Conservation (phyloP, 2,888 invertebrate genomes). For the Cloeon dipterum region DNA sequence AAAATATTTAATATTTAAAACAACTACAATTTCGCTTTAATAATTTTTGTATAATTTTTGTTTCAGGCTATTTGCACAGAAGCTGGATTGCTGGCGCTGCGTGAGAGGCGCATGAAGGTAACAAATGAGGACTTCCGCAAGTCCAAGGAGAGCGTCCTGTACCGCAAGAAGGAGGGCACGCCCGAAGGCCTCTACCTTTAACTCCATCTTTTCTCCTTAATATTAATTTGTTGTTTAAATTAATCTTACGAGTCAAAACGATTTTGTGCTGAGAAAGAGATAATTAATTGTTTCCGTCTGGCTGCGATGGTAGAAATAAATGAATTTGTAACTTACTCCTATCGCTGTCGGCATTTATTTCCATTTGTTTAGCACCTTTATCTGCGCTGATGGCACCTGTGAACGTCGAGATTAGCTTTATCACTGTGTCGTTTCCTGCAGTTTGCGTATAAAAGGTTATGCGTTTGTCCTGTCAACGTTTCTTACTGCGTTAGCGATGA, state of each 20-base stretch:
- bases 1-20: slow-evolving; percentile 4
- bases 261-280: neutral
- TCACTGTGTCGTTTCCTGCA: too few relatives aligned
- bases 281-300: too few relatives aligned
- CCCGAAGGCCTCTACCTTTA: slow-evolving; percentile 97
- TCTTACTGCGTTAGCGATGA: too few relatives aligned
- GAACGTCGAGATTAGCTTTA: too few relatives aligned
- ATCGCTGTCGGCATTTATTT: too few relatives aligned
- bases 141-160: slow-evolving; percentile 96
- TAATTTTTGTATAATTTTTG: slow-evolving; percentile 1
- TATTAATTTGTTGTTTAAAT: neutral
- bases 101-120: slow-evolving; percentile 98
- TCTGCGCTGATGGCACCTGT: too few relatives aligned
- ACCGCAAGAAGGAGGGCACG: slow-evolving; percentile 97
- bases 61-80: slow-evolving; percentile 95
- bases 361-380: too few relatives aligned
- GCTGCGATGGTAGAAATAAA: too few relatives aligned
- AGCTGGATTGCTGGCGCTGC: slow-evolving; percentile 90
- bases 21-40: too few relatives aligned
- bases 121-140: slow-evolving; percentile 99
- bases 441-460: too few relatives aligned
- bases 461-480: too few relatives aligned
- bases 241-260: neutral
- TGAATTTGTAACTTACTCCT: too few relatives aligned
- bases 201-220: slow-evolving; percentile 10